These are phyloP conservation scores for Marmota flaviventris DNA, from an alignment of 2,113 vertebrate species.

Conservation along the genomic window DNA sequence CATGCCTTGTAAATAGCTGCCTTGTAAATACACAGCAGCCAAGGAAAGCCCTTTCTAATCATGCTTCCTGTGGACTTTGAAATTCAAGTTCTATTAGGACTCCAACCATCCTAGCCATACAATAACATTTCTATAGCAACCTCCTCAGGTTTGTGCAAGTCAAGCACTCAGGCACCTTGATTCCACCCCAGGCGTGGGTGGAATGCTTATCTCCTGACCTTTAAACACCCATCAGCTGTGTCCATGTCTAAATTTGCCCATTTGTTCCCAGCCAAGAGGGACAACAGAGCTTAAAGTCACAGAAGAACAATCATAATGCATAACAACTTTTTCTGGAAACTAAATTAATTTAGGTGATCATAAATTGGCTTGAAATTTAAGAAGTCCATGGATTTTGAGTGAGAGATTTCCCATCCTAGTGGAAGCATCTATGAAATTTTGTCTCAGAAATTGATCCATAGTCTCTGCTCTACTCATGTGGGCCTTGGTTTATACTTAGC, in stretches of 20 bases:
- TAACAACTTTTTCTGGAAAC: background rate
- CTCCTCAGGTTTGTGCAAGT: background rate
- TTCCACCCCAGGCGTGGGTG: background rate
- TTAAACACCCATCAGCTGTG: conserved; percentile 26
- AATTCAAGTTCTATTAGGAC: conserved; percentile 16
- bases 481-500: background rate
- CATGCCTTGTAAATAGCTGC: background rate
- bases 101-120: background rate
- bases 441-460: background rate
- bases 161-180: background rate
- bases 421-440: background rate
- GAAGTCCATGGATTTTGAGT: background rate
- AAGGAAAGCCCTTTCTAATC: background rate
- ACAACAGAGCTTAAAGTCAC: background rate
- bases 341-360: background rate
- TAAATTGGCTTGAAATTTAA: background rate
- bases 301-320: background rate
- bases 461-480: background rate
- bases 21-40: background rate
- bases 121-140: conserved; percentile 60
- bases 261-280: background rate
- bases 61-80: conserved; percentile 58
- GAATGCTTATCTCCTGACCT: background rate
- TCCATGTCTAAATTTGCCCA: background rate
- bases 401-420: background rate